Conservation (phyloP, 2,888 invertebrate species). For the Molanna angustata region DNA sequence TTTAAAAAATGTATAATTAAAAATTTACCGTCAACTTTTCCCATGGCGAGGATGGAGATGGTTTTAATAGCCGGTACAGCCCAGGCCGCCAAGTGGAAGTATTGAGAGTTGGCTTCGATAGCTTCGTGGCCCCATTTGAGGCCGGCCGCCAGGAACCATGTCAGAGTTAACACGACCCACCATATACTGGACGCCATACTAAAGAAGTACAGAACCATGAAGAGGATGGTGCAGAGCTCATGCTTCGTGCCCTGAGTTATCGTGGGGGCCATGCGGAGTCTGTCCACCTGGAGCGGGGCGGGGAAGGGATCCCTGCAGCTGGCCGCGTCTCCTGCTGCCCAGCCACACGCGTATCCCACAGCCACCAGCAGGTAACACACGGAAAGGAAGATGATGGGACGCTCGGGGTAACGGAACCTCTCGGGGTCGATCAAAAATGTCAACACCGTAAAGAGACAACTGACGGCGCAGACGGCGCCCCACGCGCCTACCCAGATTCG, state of each 20-base stretch:
- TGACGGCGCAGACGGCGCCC: slow-evolving; percentile 85
- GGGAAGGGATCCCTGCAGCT: slow-evolving; percentile 81
- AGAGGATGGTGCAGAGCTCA: slow-evolving; percentile 86
- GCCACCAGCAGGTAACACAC: slow-evolving; percentile 96
- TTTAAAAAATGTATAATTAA: no score
- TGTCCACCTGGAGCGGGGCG: slow-evolving; percentile 65
- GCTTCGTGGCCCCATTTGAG: slow-evolving; percentile 98
- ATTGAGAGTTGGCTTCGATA: slow-evolving; percentile 94
- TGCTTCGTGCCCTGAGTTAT: slow-evolving; percentile 86
- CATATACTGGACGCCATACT: slow-evolving; percentile 96
- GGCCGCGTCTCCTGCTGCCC: slow-evolving; percentile 77
- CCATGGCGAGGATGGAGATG: slow-evolving; percentile 91
- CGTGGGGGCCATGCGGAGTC: slow-evolving; percentile 73
- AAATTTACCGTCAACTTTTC: slow-evolving; percentile 87
- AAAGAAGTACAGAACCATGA: slow-evolving; percentile 95
- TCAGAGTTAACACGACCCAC: slow-evolving; percentile 95
- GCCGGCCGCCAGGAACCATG: slow-evolving; percentile 96
- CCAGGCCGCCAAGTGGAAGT: slow-evolving; percentile 98
- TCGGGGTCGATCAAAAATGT: slow-evolving; percentile 94
- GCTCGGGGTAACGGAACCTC: slow-evolving; percentile 95
- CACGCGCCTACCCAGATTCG: slow-evolving; percentile 92
- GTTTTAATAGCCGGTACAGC: slow-evolving; percentile 95
- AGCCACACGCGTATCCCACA: slow-evolving; percentile 84
- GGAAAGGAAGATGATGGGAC: slow-evolving; percentile 95
- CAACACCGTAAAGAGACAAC: slow-evolving; percentile 88